Percentiles rank a stretch among this genome's conserved stretches.
Evolutionary conservation across 2,113 vertebrate genomes (phyloP).

Genomic region (Centrocercus urophasianus): DNA sequence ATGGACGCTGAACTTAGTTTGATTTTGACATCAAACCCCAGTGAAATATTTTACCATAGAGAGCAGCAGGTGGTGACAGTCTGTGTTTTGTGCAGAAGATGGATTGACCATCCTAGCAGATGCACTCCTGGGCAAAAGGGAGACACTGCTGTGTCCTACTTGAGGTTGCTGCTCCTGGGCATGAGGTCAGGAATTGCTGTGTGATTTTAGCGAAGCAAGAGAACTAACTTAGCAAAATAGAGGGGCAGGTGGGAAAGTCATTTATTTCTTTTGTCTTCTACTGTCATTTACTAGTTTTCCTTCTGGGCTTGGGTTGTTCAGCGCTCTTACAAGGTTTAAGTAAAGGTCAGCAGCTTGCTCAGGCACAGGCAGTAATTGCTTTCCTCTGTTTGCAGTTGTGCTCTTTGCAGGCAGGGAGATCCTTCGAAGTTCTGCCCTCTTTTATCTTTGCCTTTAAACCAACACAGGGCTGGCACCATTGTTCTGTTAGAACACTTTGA

Average conservation of each 20-base stretch:
- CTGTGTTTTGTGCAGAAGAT: neutral
- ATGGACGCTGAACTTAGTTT: neutral
- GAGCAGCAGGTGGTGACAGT: neutral
- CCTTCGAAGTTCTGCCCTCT: neutral
- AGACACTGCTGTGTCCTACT: neutral
- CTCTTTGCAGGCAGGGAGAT: neutral
- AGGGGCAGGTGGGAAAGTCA: neutral
- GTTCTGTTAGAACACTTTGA: neutral
- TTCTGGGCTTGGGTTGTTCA: neutral
- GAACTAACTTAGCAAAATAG: neutral
- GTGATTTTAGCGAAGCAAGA: neutral
- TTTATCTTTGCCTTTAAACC: neutral
- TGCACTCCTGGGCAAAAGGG: neutral
- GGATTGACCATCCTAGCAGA: neutral
- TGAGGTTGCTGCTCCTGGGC: neutral
- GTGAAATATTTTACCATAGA: neutral
- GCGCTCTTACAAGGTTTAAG: neutral
- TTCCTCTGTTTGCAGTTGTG: neutral
- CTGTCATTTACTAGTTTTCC: neutral
- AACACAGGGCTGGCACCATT: neutral
- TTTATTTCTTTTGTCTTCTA: neutral
- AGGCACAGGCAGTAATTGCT: neutral
- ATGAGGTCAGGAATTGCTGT: too few species aligned
- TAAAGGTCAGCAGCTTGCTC: neutral
- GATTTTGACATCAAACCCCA: neutral